Conservation (phyloP, 2,797 vertebrate species). For the Chaunax sp. region DNA sequence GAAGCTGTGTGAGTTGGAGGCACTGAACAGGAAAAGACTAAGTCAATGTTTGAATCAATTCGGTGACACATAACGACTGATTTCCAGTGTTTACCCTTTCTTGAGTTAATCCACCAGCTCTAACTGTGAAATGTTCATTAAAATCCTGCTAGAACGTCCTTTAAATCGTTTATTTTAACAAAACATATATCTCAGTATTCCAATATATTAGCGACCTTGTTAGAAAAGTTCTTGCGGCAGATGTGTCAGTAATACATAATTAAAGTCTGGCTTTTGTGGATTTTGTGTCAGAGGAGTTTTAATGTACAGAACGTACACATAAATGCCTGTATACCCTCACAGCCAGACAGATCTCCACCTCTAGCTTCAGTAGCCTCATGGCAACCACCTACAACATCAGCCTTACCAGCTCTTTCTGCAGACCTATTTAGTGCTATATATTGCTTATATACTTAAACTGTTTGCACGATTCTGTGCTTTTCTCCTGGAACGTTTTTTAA, state of each 20-base stretch:
- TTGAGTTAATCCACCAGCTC: slow-evolving; percentile 3
- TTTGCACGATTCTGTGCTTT: neutral
- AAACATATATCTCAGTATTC: neutral
- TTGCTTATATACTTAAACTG: neutral
- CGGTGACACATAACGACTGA: slow-evolving; percentile 43
- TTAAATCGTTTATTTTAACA: neutral
- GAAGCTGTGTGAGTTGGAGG: slow-evolving; percentile 48
- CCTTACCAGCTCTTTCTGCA: slow-evolving; percentile 10
- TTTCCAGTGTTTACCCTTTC: slow-evolving; percentile 21
- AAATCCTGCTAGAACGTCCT: neutral
- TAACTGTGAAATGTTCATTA: slow-evolving; percentile 5
- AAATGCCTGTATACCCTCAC: slow-evolving; percentile 21
- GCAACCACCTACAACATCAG: slow-evolving; percentile 33
- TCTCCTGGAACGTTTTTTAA: neutral
- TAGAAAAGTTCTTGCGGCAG: neutral
- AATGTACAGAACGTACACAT: neutral
- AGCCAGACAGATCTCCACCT: slow-evolving; percentile 30
- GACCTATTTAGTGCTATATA: neutral
- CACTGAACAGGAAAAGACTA: slow-evolving; percentile 53
- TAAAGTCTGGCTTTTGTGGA: neutral
- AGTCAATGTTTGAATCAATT: slow-evolving; percentile 57
- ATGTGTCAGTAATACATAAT: neutral
- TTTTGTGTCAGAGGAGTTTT: slow-evolving; percentile 3
- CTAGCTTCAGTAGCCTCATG: slow-evolving; percentile 29
- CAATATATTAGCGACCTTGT: neutral